These are phyloP conservation scores for Narcine bancroftii DNA, from an alignment of 2,113 vertebrate genomes.

Conservation along the genomic window DNA sequence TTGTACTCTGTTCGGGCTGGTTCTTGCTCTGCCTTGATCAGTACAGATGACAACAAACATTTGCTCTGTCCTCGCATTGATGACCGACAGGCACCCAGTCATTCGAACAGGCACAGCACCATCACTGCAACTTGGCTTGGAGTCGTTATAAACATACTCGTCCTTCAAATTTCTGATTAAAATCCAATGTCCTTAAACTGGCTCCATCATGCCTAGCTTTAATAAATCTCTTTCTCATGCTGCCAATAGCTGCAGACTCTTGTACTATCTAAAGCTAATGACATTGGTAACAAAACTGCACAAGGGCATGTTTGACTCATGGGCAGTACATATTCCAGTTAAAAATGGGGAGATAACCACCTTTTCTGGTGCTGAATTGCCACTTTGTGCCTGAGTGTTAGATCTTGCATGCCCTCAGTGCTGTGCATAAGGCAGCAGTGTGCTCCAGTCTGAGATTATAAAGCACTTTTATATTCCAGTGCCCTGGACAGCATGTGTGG, in stretches of 20 bases:
- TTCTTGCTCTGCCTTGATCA: background rate
- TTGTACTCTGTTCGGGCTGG: background rate
- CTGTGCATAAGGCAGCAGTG: background rate
- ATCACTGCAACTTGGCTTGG: background rate
- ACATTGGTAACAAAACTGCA: background rate
- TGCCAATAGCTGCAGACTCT: background rate
- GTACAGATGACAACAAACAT: background rate
- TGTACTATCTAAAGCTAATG: background rate
- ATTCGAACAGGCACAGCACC: background rate
- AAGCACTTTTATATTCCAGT: background rate
- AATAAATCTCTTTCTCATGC: background rate
- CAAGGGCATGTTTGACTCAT: background rate
- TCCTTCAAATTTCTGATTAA: background rate
- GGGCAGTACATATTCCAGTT: background rate
- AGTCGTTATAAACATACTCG: background rate
- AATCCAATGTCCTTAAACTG: constrained; percentile 8
- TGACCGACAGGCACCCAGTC: background rate
- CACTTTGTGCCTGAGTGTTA: background rate
- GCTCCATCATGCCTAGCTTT: background rate
- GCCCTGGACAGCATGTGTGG: background rate
- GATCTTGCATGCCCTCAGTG: background rate
- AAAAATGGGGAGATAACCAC: background rate
- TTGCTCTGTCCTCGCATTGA: background rate
- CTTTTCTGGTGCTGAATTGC: background rate
- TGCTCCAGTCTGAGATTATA: background rate